Evolutionary conservation across 2,113 vertebrate genomes (phyloP).

Genomic region (Oncorhynchus keta): DNA sequence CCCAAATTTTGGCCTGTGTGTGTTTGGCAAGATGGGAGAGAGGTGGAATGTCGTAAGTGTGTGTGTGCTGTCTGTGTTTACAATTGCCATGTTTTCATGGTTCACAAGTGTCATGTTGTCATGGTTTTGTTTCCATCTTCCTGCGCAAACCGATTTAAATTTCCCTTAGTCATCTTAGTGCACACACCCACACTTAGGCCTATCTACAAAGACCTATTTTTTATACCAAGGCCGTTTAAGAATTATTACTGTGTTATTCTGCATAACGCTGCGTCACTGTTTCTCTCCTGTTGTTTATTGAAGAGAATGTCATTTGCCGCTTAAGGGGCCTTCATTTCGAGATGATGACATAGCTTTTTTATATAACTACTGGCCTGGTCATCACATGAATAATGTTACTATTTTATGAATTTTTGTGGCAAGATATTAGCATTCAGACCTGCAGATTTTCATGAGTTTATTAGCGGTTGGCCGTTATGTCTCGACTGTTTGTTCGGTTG

Average conservation of each 20-base stretch:
- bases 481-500: constrained; percentile 50
- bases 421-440: constrained; percentile 43
- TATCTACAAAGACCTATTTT: constrained; percentile 57
- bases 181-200: constrained; percentile 45
- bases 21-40: not conserved
- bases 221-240: constrained; percentile 47
- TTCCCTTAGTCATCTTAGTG: constrained; percentile 34
- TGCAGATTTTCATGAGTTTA: constrained; percentile 45
- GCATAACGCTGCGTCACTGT: constrained; percentile 47
- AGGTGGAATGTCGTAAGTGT: not conserved
- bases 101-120: not conserved
- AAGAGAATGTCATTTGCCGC: constrained; percentile 51
- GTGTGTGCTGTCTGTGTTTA: constrained; percentile 5
- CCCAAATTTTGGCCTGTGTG: not conserved
- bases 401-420: constrained; percentile 17
- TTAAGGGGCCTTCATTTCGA: constrained; percentile 46
- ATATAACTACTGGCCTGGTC: constrained; percentile 39
- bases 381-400: constrained; percentile 23
- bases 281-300: constrained; percentile 47
- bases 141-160: constrained; percentile 45
- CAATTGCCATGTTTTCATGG: not conserved
- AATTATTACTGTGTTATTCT: constrained; percentile 48
- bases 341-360: constrained; percentile 68
- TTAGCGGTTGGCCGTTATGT: constrained; percentile 48
- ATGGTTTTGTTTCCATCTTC: constrained; percentile 6